phyloP scores from a whole-genome alignment of 2,888 invertebrate genomes.

The Chydorus sphaericus region DNA sequence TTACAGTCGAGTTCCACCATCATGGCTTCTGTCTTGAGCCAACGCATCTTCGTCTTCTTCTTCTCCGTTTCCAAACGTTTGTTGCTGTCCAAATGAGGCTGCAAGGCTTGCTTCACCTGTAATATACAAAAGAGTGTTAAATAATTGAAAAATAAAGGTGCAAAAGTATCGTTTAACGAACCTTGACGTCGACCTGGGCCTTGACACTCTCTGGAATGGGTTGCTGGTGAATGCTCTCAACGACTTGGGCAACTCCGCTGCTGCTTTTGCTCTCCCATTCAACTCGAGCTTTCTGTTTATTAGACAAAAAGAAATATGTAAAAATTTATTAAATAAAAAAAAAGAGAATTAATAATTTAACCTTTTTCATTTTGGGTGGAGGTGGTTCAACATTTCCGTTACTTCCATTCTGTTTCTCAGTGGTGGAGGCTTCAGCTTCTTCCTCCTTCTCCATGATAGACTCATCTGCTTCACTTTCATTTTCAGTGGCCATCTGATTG shows the following conservation, averaged over 20 bases:
- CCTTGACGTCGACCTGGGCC: neutral
- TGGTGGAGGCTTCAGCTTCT: neutral
- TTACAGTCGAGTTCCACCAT: slow-evolving; percentile 47
- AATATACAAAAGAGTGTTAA: neutral
- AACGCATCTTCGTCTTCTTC: slow-evolving; percentile 24
- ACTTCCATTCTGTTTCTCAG: neutral
- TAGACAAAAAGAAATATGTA: neutral
- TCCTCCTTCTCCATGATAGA: neutral
- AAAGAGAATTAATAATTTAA: neutral
- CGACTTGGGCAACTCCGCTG: neutral
- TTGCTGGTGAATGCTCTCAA: neutral
- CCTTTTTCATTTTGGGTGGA: neutral
- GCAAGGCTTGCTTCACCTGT: neutral
- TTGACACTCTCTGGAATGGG: neutral
- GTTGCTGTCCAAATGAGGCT: neutral
- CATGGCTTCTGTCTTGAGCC: slow-evolving; percentile 47
- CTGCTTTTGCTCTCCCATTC: slow-evolving; percentile 6
- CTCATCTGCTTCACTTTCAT: neutral
- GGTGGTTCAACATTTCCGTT: neutral
- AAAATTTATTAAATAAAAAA: neutral
- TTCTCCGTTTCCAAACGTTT: slow-evolving; percentile 3
- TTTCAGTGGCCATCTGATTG: neutral
- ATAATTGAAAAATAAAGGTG: neutral
- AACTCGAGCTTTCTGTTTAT: slow-evolving; percentile 1
- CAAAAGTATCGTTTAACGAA: neutral